Conservation (phyloP, 2,888 invertebrate species). For the Ectobius pallidus region DNA sequence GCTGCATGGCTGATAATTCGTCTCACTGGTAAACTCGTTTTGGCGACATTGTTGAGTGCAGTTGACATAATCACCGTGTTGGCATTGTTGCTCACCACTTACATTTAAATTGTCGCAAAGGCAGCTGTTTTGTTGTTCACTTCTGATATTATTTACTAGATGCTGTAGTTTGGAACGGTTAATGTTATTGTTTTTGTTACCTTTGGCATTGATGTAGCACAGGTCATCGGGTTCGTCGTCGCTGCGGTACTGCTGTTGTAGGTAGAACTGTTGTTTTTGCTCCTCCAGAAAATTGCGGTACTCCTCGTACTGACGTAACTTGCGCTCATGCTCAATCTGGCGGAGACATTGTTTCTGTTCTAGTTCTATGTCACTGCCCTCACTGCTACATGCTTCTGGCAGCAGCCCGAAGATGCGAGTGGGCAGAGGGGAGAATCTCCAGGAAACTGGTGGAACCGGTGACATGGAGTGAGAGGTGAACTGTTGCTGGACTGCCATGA, state of each 20-base stretch:
- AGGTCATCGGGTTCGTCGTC: too few relatives aligned
- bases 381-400: slow-evolving; percentile 11
- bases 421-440: slow-evolving; percentile 23
- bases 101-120: background rate
- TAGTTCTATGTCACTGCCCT: slow-evolving; percentile 15
- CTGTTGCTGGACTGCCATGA: slow-evolving; percentile 10
- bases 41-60: too few relatives aligned
- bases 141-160: too few relatives aligned
- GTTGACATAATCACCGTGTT: background rate
- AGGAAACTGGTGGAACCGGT: slow-evolving; percentile 17
- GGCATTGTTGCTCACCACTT: background rate
- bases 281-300: background rate
- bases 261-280: slow-evolving; percentile 5
- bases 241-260: slow-evolving; percentile 2
- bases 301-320: background rate
- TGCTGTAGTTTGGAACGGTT: too few relatives aligned
- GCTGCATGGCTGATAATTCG: background rate
- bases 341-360: slow-evolving; percentile 8
- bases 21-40: background rate
- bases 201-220: too few relatives aligned
- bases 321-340: slow-evolving; percentile 8
- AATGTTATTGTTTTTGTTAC: too few relatives aligned
- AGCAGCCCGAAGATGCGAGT: slow-evolving; percentile 11
- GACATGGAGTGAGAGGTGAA: background rate
- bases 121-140: background rate